Evolutionary conservation across 2,113 vertebrate genomes (phyloP), one percentile per base, ranked within the genome.

Genomic region (Tachysurus vachellii): DNA sequence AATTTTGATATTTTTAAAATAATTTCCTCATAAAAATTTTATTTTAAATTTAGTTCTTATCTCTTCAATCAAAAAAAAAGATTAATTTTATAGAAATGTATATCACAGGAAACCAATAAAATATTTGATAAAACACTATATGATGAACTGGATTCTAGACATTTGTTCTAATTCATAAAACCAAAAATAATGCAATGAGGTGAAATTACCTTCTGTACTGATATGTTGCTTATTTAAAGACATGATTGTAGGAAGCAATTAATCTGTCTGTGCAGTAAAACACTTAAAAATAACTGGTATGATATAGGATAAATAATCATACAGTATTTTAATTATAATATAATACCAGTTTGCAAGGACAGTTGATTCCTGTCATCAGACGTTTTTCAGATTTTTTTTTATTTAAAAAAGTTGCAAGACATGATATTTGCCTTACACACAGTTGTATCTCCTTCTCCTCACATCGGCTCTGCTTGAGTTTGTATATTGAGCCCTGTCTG

Each of bases 401-500:
- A n/a, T n/a, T 42, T 53, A 53, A n/a, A 50, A 50, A 77, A 6
- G 12, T 53, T 77, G 75, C 26, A 53, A 14, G 47, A 54, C 26
- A 77, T 53, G 23, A 76, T 2, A 76, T 56, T 17, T 79, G 23
- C n/a, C 82, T 36, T 23, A 42, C n/a, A 44, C 13, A 75, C 9
- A 59, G 2, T 31, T 36, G 54, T 21, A 11, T 53, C n/a, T 16
- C 77, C 12, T 59, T 56, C 62, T 71, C 42, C 56, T 82, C 56
- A 59, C 68, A 36, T 21, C 5, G 47, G 16, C 70, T 42, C 17
- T 31, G 54, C 57, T 80, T 80, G 28, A 19, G 14, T 26, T 83
- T 89, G 88, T 86, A 85, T 89, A 89, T 89, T 89, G 75, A 59
- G 56, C 21, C 44, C 84, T 80, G 87, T 90, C 89, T 87, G 75